Evolutionary conservation across 1,140 invertebrate genomes (phyloP), one percentile per base, ranked within the genome.

Genomic region (Drosophila santomea): DNA sequence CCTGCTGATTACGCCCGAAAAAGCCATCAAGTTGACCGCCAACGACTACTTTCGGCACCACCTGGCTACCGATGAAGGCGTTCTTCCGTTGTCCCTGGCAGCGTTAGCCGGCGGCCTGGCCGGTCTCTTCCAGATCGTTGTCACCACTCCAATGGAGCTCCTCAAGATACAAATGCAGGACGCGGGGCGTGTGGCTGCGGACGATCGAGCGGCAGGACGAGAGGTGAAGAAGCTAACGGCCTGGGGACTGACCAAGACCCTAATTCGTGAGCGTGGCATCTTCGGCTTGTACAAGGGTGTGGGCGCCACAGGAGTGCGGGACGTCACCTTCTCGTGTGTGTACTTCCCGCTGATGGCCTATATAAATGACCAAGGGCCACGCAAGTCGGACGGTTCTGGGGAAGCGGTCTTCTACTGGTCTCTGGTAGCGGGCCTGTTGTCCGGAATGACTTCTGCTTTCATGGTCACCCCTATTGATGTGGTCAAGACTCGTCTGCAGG

Each of bases 81-180:
- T 94, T 55, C 91, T 99, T 73, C 95, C 98, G 11, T 84, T 98
- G 12, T 82, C 93, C 17, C 94, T 95, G 36, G 98, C 99, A 94
- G 97, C 98, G 95, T 59, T 96, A 41, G 97, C 98, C 38, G 99
- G 99, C 56, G 98, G 97, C 23, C 93, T 96, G 78, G 99, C 99
- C 11, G 99, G 99, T 36, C 94, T 98, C 69, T 99, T 98, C 93
- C 99, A 99, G 94, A 99, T 99, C 84, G 94, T 99, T 25, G 95
- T 99, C 51, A 99, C 99, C 28, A 99, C 99, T 8, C 99, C 99
- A 1, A 99, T 99, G 99, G 99, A 99, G 93, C 94, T 99, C 47
- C 93, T 99, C 0, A 99, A 99, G 94, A 99, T 99, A 91, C 98
- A 99, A 94, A 95, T 99, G 94, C 99, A 99, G 93, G 98, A 99